Conservation (phyloP, 2,113 vertebrate species). For the Varanus komodoensis region DNA sequence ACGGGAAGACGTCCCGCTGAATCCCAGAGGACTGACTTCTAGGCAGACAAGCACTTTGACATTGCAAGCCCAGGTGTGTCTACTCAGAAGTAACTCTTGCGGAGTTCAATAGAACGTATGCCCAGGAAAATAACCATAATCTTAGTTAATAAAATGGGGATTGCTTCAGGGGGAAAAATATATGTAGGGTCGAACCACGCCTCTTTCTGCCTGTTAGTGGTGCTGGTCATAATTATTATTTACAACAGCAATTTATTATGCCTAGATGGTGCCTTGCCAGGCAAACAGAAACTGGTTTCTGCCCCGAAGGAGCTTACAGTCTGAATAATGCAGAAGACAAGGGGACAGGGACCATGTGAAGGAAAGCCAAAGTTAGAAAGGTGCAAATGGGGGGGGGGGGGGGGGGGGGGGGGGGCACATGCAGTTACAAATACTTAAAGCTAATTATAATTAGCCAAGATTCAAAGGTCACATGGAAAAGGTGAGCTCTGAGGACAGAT, state of each 20-base stretch:
- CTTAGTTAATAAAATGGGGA: neutral
- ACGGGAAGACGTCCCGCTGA: too few relatives aligned
- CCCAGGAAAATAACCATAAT: too few relatives aligned
- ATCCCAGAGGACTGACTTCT: too few relatives aligned
- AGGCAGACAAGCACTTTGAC: too few relatives aligned
- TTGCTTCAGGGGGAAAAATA: neutral
- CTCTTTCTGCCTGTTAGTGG: neutral
- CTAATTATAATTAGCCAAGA: neutral
- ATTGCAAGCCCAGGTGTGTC: too few relatives aligned
- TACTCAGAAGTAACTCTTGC: too few relatives aligned
- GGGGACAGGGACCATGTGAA: neutral
- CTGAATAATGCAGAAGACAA: neutral
- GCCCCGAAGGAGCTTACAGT: too few relatives aligned
- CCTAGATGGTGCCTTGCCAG: too few relatives aligned
- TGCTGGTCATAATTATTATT: too few relatives aligned
- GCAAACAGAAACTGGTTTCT: too few relatives aligned
- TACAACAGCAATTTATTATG: too few relatives aligned
- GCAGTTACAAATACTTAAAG: neutral
- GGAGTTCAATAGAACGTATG: too few relatives aligned
- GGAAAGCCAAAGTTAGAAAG: neutral
- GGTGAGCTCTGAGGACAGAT: neutral
- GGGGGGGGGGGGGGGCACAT: neutral
- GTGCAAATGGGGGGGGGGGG: neutral
- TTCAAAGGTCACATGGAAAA: neutral
- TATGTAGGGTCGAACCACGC: neutral